phyloP scores from a whole-genome alignment of 2,797 vertebrate species.

The Pseudopleuronectes americanus region DNA sequence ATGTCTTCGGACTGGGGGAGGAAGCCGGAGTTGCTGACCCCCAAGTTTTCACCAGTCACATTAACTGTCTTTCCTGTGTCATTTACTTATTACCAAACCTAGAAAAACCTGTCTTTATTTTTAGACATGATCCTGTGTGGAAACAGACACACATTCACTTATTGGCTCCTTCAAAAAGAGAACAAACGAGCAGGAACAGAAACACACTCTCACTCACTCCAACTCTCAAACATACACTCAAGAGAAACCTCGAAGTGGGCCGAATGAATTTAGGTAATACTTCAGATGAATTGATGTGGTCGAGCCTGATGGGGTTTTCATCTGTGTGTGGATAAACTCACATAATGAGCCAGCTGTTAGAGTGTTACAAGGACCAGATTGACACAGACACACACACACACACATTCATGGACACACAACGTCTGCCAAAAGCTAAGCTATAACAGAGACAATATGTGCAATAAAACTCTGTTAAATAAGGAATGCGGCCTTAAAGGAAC shows the following conservation, averaged over 20 bases:
- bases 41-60: too few relatives aligned
- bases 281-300: conserved; percentile 59
- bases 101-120: too few relatives aligned
- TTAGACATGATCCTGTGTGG: background rate
- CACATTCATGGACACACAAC: conserved; percentile 7
- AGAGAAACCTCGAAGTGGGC: conserved; percentile 27
- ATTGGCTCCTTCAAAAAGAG: background rate
- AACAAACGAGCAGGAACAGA: conserved; percentile 18
- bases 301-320: conserved; percentile 52
- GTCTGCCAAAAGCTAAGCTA: conserved; percentile 50
- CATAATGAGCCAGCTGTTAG: conserved; percentile 65
- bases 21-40: too few relatives aligned
- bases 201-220: background rate
- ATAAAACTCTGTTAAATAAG: conserved; percentile 53
- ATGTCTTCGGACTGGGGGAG: too few relatives aligned
- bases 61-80: too few relatives aligned
- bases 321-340: conserved; percentile 61
- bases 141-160: conserved; percentile 32
- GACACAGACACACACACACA: conserved; percentile 21
- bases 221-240: conserved; percentile 13
- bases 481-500: conserved; percentile 58
- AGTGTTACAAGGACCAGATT: conserved; percentile 65
- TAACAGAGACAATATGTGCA: conserved; percentile 71
- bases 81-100: too few relatives aligned
- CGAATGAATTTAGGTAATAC: conserved; percentile 46